Percentiles rank a stretch among this genome's conserved stretches.
Evolutionary conservation across 1,140 invertebrate species (phyloP).

Genomic region (Panonychus citri): DNA sequence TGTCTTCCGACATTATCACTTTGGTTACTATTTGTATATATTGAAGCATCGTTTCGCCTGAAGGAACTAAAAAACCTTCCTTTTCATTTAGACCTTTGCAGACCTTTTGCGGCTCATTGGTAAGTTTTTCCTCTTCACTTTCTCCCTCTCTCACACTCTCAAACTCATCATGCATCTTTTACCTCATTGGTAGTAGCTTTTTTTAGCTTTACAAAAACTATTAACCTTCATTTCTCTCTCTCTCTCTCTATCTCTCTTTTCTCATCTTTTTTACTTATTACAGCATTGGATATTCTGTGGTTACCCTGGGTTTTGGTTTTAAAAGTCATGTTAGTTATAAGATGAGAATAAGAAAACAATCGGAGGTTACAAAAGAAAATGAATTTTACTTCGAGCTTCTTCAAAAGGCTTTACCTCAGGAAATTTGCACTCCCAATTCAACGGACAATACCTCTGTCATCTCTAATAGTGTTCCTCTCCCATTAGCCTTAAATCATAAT

Average conservation of each 20-base stretch:
- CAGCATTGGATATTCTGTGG: conserved; percentile 88
- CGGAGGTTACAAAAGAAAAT: conserved; percentile 80
- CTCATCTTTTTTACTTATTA: conserved; percentile 19
- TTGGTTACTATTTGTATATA: conserved; percentile 83
- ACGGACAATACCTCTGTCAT: not conserved
- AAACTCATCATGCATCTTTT: not conserved
- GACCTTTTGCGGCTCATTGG: conserved; percentile 95
- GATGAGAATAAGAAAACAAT: conserved; percentile 66
- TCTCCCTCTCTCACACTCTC: not conserved
- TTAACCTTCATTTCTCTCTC: not conserved
- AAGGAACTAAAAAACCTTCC: conserved; percentile 63
- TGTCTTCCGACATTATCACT: conserved; percentile 81
- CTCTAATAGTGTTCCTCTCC: not conserved
- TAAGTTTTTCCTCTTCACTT: conserved; percentile 23
- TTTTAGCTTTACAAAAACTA: not conserved
- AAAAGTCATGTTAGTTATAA: conserved; percentile 82
- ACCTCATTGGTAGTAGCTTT: not conserved
- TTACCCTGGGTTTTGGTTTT: conserved; percentile 84
- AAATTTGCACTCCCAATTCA: conserved; percentile 5
- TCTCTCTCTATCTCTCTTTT: not conserved
- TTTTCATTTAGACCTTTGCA: conserved; percentile 74
- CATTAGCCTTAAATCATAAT: not conserved
- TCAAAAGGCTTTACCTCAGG: conserved; percentile 57
- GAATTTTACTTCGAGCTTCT: conserved; percentile 82
- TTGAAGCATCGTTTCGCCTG: conserved; percentile 70